Evolutionary conservation across 2,888 invertebrate species (phyloP), one percentile per base, ranked within the genome.

Genomic region (Celastrina argiolus): DNA sequence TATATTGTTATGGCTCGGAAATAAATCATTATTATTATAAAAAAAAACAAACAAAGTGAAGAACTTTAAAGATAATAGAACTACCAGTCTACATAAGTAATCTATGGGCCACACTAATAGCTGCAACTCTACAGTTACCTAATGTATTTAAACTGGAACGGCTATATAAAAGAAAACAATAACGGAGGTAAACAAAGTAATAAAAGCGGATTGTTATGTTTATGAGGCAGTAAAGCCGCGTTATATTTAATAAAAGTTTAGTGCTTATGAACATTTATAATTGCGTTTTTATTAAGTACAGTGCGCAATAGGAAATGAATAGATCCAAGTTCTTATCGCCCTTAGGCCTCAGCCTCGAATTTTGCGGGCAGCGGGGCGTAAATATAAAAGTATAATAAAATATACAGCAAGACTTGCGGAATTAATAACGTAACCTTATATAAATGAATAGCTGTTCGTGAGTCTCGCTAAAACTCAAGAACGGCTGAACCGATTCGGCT

Each of bases 221-320:
- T 61, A 61, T 61, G 61, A 34, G 36, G 34, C 22, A 58, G 18
- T 61, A 61, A 61, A 61, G 61, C 61, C 22, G 5, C 18, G 61
- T 39, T 36, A 61, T 59, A 59, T 61, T 61, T 61, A 61, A 61
- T 61, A 61, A 61, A 61, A 61, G 36, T 61, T 61, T 61, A 61
- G 61, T 61, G 61, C 61, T 61, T 61, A 61, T 61, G 61, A 61
- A 61, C 39, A 59, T 26, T 18, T 39, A 61, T 61, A 61, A 36
- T 61, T 61, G 66, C 67, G 58, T 42, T 64, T 26, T 51, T 51
- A 51, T 51, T 51, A 18, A 51, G 22, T 12, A 22, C 14, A 51
- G 22, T 12, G 12, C 14, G 22, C 51, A 14, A 18, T 51, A n/a
- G 16, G 51, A 51, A 22, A 22, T 14, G 51, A 18, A n/a, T n/a